phyloP scores from a whole-genome alignment of 2,113 vertebrate genomes.

The Chamaetylas fuelleborni region DNA sequence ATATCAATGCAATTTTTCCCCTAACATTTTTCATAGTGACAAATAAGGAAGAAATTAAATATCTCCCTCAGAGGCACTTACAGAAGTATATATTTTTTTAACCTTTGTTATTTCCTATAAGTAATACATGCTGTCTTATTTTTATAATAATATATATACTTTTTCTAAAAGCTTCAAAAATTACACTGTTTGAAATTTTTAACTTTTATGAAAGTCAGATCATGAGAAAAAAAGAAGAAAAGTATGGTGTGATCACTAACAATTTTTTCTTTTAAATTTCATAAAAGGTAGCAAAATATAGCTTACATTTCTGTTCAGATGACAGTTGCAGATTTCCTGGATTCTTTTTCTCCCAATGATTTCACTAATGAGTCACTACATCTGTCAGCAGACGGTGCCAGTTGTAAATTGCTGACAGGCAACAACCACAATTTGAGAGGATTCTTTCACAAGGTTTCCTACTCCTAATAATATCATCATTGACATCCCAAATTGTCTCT shows the following conservation, averaged over 20 bases:
- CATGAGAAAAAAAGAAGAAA: neutral
- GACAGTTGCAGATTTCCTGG: neutral
- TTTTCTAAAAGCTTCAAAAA: neutral
- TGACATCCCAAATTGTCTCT: neutral
- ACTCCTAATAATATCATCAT: neutral
- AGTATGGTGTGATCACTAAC: neutral
- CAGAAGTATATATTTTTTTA: neutral
- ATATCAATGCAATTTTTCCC: neutral
- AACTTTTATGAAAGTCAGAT: neutral
- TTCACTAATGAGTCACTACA: constrained; percentile 3
- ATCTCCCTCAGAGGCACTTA: neutral
- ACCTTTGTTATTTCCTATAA: neutral
- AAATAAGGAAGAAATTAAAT: neutral
- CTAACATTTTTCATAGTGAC: neutral
- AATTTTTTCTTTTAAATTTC: neutral
- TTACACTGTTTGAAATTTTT: neutral
- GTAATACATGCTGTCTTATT: neutral
- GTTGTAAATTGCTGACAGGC: neutral
- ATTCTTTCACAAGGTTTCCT: neutral
- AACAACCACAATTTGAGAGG: neutral
- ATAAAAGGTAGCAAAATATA: neutral
- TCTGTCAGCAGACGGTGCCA: neutral
- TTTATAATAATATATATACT: neutral
- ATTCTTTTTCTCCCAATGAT: neutral
- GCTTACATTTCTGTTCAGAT: neutral